A percentile compares a stretch with the other conserved stretches of the same genome.
phyloP scores from a whole-genome alignment of 1,140 invertebrate species.

The Palaemon carinicauda region DNA sequence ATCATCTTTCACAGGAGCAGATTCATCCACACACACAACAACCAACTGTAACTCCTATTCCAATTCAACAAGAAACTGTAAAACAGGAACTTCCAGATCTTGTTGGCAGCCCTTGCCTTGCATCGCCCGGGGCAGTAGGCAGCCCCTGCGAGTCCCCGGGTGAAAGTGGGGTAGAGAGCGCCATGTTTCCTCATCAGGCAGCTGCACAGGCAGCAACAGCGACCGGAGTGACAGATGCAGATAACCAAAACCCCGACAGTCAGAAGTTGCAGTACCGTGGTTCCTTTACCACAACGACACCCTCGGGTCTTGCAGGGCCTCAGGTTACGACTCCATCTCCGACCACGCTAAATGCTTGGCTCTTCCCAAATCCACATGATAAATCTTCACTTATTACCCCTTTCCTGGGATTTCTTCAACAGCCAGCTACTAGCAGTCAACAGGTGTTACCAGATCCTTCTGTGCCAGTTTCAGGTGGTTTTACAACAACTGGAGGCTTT shows the following conservation, averaged over 20 bases:
- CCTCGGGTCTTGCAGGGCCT: conserved; percentile 31
- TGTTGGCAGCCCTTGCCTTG: conserved; percentile 22
- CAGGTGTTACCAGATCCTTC: conserved; percentile 46
- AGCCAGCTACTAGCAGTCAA: conserved; percentile 53
- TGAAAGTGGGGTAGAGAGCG: conserved; percentile 13
- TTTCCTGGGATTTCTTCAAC: conserved; percentile 68
- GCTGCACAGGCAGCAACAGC: conserved; percentile 35
- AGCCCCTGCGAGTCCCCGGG: conserved; percentile 39
- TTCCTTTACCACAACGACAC: conserved; percentile 51
- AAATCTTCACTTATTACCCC: conserved; percentile 70
- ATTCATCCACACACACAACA: conserved; percentile 13
- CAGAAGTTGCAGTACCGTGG: conserved; percentile 57
- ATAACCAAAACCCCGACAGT: neutral
- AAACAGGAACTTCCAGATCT: conserved; percentile 42
- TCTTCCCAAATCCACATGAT: conserved; percentile 65
- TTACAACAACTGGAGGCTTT: conserved; percentile 19
- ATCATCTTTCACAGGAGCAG: conserved; percentile 10
- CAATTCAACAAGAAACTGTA: conserved; percentile 39
- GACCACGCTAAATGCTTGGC: conserved; percentile 58
- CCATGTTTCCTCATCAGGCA: conserved; percentile 40
- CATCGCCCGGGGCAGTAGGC: conserved; percentile 15
- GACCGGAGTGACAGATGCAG: conserved; percentile 34
- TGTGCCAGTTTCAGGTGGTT: conserved; percentile 12
- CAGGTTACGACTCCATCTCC: conserved; percentile 59
- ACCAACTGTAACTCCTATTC: conserved; percentile 31